Evolutionary conservation across 1,140 invertebrate species (phyloP).

Genomic region (Piezodorus guildinii): DNA sequence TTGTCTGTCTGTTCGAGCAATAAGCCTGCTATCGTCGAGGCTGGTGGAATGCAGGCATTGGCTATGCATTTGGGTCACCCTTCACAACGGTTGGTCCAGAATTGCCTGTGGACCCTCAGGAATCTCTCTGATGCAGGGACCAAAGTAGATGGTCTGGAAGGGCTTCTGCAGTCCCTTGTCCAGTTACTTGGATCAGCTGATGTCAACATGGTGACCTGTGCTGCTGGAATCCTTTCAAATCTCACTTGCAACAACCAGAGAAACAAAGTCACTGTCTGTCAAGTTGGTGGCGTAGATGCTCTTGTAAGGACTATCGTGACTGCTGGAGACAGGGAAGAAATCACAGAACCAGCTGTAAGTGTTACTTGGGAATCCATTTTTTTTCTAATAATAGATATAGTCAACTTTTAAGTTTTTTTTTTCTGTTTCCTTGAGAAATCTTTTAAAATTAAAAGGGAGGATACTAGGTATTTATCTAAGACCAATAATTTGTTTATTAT

Average conservation of each 20-base stretch:
- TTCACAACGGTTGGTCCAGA: conserved; percentile 85
- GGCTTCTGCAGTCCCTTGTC: conserved; percentile 78
- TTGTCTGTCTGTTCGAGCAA: conserved; percentile 94
- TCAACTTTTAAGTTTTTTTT: too few species aligned
- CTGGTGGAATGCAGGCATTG: conserved; percentile 94
- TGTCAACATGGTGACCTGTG: conserved; percentile 93
- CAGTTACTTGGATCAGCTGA: conserved; percentile 82
- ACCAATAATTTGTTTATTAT: too few species aligned
- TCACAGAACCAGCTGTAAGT: conserved; percentile 82
- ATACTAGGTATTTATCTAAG: too few species aligned
- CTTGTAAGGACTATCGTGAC: conserved; percentile 87
- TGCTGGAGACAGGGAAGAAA: conserved; percentile 93
- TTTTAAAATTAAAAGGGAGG: too few species aligned
- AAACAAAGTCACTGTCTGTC: conserved; percentile 89
- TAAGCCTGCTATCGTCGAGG: conserved; percentile 94
- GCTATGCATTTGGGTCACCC: conserved; percentile 89
- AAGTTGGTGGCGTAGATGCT: conserved; percentile 93
- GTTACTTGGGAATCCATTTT: neutral
- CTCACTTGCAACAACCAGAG: conserved; percentile 97
- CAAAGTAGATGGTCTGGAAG: conserved; percentile 83
- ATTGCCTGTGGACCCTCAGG: conserved; percentile 93
- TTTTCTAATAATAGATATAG: too few species aligned
- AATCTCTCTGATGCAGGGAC: conserved; percentile 97
- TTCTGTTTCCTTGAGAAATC: too few species aligned
- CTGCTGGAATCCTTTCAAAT: conserved; percentile 95